phyloP scores from a whole-genome alignment of 2,888 invertebrate species.

The Lasioglossum vierecki region DNA sequence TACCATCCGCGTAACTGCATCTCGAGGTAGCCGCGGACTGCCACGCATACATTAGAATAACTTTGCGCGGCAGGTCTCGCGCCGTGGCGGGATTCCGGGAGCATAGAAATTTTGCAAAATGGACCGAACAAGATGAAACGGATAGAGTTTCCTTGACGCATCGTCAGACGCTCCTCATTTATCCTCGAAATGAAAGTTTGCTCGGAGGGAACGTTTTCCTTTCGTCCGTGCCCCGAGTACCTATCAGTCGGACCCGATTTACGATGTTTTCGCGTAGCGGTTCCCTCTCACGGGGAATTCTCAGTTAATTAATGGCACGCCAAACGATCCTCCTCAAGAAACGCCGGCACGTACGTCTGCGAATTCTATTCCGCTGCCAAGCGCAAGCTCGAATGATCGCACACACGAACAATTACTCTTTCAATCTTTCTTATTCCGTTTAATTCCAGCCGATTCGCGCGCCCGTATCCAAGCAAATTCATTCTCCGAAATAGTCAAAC shows the following conservation, averaged over 20 bases:
- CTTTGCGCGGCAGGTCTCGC: not conserved
- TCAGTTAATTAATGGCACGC: conserved; percentile 21
- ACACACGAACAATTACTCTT: not conserved
- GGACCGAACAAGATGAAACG: not conserved
- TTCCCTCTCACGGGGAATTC: not conserved
- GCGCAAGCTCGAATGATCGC: not conserved
- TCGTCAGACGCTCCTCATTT: not conserved
- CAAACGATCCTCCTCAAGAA: not conserved
- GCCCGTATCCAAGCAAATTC: not conserved
- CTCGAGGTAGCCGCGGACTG: not conserved
- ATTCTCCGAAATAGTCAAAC: not conserved
- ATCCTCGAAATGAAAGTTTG: conserved; percentile 8
- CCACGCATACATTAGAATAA: not conserved
- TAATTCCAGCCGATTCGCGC: not conserved
- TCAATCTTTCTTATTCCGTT: not conserved
- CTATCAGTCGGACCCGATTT: conserved; percentile 20
- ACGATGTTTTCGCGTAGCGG: conserved; percentile 6
- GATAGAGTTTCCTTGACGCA: not conserved
- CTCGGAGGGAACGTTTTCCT: not conserved
- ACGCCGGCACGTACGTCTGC: not conserved
- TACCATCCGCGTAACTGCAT: not conserved
- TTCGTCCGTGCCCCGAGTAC: not conserved
- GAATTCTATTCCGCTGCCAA: not conserved
- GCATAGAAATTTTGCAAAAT: not conserved
- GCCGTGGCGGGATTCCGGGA: not conserved